Base-by-base conservation (phyloP, 1,140 invertebrate genomes). In the Pemphigus obesinymphae region DNA sequence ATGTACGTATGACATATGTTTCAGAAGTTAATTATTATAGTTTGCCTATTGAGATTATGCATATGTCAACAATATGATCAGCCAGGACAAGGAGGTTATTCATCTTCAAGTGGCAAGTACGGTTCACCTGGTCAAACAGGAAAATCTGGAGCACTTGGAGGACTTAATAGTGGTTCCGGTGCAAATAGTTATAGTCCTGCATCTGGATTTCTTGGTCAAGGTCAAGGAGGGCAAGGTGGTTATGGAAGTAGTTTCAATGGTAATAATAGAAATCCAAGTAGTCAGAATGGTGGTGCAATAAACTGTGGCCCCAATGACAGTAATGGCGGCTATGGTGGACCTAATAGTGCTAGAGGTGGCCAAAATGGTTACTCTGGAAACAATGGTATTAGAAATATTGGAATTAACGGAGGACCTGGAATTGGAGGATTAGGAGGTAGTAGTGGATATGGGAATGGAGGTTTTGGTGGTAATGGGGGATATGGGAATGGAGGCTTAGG, bases 51-150 rank as follows among this genome's bases (percentile, higher is more conserved):
- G 75, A n/a, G 55, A 43, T 61, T 61, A 1, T 80, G 75, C 29
- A 45, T 80, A 29, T 80, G 75, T 20, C 50, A 80, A 23, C 75
- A 58, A 61, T 80, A 80, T 43, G 75, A 37, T 26, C 75, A 80
- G 15, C 26, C 75, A 43, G 75, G 75, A 58, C 75, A 63, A 61
- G 75, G 53, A 31, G 20, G 45, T 20, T 75, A 75, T 53, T 75
- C 72, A 37, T 61, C 50, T 0, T 58, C 53, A 29, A 31, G 2
- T 40, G n/a, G 23, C 10, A 80, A 45, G 43, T 80, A 80, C 61
- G 31, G 50, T 37, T 11, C 11, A 0, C 5, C 75, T 17, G 17
- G 29, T 34, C 20, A 34, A 23, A 13, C 34, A 23, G 34, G 34
- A 68, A 68, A 15, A 7, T 63, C 58, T 1, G 1, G 23, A 20